These are phyloP conservation scores for Clistopyga incitator DNA, from an alignment of 2,888 invertebrate genomes.

Conservation along the genomic window DNA sequence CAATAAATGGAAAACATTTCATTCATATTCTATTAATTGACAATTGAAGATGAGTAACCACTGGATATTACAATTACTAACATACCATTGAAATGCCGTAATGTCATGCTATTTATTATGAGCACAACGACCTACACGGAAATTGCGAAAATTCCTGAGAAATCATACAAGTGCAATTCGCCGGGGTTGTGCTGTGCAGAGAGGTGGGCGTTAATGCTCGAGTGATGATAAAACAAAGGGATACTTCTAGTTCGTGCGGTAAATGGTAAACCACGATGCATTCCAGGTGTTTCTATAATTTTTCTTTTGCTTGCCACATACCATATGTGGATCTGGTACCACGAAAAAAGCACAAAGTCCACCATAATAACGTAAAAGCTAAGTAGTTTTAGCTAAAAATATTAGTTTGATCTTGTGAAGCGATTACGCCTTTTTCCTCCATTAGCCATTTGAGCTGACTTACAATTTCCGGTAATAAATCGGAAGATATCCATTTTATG, in stretches of 20 bases:
- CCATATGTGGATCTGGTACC: neutral
- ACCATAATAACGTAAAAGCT: neutral
- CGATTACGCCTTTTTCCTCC: neutral
- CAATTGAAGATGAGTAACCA: neutral
- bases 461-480: neutral
- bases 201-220: slow-evolving; percentile 25
- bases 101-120: no score
- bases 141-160: neutral
- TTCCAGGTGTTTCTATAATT: slow-evolving; percentile 14
- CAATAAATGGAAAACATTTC: neutral
- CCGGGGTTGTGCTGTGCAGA: slow-evolving; percentile 6
- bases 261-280: slow-evolving; percentile 48
- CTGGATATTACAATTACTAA: neutral
- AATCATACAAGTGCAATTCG: slow-evolving; percentile 21
- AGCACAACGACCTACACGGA: neutral
- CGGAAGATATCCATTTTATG: neutral
- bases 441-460: neutral
- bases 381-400: slow-evolving; percentile 1
- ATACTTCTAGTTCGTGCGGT: slow-evolving; percentile 26
- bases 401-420: neutral
- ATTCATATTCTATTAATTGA: neutral
- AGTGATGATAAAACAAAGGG: slow-evolving; percentile 54
- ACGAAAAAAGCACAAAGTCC: neutral
- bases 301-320: neutral
- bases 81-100: no score